These are phyloP conservation scores for Drosophila barbarae DNA, from an alignment of 2,888 invertebrate species.

Conservation along the genomic window DNA sequence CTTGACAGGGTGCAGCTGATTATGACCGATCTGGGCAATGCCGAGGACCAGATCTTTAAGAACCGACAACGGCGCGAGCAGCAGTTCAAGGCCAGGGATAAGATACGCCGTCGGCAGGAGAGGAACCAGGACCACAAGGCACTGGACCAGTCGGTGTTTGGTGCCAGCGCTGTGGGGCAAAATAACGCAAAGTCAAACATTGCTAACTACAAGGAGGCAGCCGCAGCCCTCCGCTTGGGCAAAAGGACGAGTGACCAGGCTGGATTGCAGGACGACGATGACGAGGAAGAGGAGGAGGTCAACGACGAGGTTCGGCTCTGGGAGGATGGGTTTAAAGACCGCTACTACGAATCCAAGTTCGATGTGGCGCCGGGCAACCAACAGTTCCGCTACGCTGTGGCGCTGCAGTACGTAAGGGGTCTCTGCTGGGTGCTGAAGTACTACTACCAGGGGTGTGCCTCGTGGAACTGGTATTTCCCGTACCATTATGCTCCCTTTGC, in stretches of 20 bases:
- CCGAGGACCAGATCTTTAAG: constrained; percentile 98
- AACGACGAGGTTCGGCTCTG: constrained; percentile 85
- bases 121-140: constrained; percentile 82
- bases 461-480: constrained; percentile 99
- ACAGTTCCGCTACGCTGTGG: constrained; percentile 94
- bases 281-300: constrained; percentile 58
- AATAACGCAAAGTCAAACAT: constrained; percentile 80
- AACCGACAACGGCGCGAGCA: constrained; percentile 92
- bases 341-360: constrained; percentile 98
- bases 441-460: constrained; percentile 99
- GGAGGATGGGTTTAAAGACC: constrained; percentile 98
- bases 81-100: constrained; percentile 88
- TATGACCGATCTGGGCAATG: constrained; percentile 94
- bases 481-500: constrained; percentile 99
- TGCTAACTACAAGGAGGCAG: constrained; percentile 87
- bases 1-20: constrained; percentile 96
- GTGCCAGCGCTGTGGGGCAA: constrained; percentile 85
- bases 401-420: constrained; percentile 95
- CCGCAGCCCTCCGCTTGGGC: constrained; percentile 81
- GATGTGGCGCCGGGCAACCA: constrained; percentile 87
- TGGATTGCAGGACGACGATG: constrained; percentile 75
- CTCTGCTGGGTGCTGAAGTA: constrained; percentile 99
- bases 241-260: constrained; percentile 57
- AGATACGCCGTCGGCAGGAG: constrained; percentile 81
- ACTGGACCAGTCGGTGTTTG: constrained; percentile 86